Evolutionary conservation across 2,888 invertebrate species (phyloP).

Genomic region (Pilophorus perplexus): DNA sequence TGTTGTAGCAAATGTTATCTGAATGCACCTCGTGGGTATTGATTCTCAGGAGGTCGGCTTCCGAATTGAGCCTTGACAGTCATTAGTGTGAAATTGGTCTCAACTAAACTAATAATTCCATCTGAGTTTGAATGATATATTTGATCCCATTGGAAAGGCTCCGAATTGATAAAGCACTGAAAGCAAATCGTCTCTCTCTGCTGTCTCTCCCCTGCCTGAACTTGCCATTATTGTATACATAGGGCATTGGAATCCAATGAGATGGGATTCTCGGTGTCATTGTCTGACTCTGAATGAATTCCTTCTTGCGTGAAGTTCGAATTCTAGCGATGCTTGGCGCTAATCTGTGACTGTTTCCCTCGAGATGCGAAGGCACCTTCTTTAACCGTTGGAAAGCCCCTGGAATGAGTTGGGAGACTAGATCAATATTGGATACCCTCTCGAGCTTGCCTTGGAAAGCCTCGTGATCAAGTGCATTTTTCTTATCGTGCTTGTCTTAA

Average conservation of each 20-base stretch:
- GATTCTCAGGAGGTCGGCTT: not conserved
- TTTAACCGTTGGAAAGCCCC: not conserved
- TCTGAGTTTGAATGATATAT: slow-evolving; percentile 19
- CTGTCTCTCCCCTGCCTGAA: too few species aligned
- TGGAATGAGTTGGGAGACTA: not conserved
- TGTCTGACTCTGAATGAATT: slow-evolving; percentile 9
- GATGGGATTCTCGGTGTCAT: slow-evolving; percentile 6
- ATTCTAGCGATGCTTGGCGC: not conserved
- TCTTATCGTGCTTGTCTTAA: not conserved
- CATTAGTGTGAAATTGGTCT: slow-evolving; percentile 35
- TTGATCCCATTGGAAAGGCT: slow-evolving; percentile 13
- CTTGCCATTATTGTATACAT: slow-evolving; percentile 21
- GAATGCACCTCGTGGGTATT: slow-evolving; percentile 8
- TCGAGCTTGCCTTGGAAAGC: not conserved
- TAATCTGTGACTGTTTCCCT: not conserved
- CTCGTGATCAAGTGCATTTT: not conserved
- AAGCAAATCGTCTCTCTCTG: slow-evolving; percentile 4
- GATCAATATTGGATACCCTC: not conserved
- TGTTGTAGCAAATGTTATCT: not conserved
- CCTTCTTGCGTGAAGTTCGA: slow-evolving; percentile 16
- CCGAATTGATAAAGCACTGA: slow-evolving; percentile 19
- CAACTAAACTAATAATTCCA: slow-evolving; percentile 30
- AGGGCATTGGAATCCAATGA: slow-evolving; percentile 21
- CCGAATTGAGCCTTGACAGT: slow-evolving; percentile 16
- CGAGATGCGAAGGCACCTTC: not conserved